A percentile compares a stretch with the other conserved stretches of the same genome.
Evolutionary conservation across 2,113 vertebrate genomes (phyloP).

Genomic region (Salvator merianae): DNA sequence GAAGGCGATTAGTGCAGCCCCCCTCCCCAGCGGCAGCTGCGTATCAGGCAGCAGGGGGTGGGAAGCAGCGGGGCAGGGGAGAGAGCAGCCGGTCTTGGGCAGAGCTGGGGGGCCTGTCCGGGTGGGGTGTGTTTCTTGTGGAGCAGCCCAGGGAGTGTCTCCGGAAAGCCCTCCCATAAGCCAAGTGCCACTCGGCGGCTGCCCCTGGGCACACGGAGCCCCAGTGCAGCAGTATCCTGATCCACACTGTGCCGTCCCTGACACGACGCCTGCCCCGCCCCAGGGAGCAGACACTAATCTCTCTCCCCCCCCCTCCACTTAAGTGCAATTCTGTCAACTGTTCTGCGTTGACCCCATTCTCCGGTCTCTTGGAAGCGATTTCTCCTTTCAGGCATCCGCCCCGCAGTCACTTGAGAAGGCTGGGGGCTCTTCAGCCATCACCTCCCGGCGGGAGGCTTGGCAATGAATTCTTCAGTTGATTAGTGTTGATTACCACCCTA

Average conservation of each 20-base stretch:
- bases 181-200: too few relatives aligned
- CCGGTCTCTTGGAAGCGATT: neutral
- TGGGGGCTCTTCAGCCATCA: slow-evolving; percentile 4
- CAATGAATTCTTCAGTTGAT: slow-evolving; percentile 65
- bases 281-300: neutral
- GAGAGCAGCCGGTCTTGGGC: too few relatives aligned
- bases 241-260: too few relatives aligned
- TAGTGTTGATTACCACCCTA: slow-evolving; percentile 63
- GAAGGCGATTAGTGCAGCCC: too few relatives aligned
- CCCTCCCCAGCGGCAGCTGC: too few relatives aligned
- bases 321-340: neutral
- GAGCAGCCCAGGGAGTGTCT: too few relatives aligned
- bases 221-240: neutral
- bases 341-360: too few relatives aligned
- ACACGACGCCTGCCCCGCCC: neutral
- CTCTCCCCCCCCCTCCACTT: neutral
- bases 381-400: neutral
- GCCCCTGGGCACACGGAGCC: neutral
- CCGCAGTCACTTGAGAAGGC: neutral
- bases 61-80: too few relatives aligned
- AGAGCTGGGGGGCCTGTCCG: too few relatives aligned
- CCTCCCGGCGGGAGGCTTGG: slow-evolving; percentile 43
- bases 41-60: too few relatives aligned
- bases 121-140: too few relatives aligned
- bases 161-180: too few relatives aligned